Percentiles rank a stretch among this genome's conserved stretches.
Conservation (phyloP, 2,797 vertebrate species). For the Threskiornis aethiopicus region DNA sequence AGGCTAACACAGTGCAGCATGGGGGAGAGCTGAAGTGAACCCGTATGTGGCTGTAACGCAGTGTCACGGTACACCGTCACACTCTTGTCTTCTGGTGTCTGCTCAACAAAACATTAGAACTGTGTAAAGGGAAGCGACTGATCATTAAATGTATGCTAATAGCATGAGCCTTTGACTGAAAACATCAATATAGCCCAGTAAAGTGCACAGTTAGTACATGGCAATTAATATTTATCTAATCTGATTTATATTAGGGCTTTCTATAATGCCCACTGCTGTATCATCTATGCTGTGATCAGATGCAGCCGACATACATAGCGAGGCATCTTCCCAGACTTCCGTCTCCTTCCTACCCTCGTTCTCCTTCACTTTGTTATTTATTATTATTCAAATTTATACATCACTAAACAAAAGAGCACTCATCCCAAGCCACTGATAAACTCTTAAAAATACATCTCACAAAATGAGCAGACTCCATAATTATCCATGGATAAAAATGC, state of each 20-base stretch:
- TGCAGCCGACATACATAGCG: background rate
- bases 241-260: conserved; percentile 11
- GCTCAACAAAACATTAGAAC: background rate
- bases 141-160: conserved; percentile 14
- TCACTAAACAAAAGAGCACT: conserved; percentile 69
- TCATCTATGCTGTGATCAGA: conserved; percentile 15
- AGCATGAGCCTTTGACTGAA: conserved; percentile 13
- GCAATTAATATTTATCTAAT: conserved; percentile 54
- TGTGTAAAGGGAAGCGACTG: background rate
- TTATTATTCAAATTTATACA: conserved; percentile 73
- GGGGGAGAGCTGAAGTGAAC: background rate
- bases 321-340: conserved; percentile 17
- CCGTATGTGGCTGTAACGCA: background rate
- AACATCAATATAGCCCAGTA: background rate
- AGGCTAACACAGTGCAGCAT: background rate
- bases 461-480: conserved; percentile 63
- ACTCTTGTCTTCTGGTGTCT: background rate
- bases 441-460: conserved; percentile 68
- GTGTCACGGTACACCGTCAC: rapidly evolving
- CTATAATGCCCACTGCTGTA: conserved; percentile 14
- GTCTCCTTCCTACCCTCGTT: background rate
- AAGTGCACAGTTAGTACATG: conserved; percentile 24
- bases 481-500: conserved; percentile 55
- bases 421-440: conserved; percentile 68
- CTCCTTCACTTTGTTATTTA: conserved; percentile 59